phyloP scores from a whole-genome alignment of 2,113 vertebrate genomes.

The Scortum barcoo region DNA sequence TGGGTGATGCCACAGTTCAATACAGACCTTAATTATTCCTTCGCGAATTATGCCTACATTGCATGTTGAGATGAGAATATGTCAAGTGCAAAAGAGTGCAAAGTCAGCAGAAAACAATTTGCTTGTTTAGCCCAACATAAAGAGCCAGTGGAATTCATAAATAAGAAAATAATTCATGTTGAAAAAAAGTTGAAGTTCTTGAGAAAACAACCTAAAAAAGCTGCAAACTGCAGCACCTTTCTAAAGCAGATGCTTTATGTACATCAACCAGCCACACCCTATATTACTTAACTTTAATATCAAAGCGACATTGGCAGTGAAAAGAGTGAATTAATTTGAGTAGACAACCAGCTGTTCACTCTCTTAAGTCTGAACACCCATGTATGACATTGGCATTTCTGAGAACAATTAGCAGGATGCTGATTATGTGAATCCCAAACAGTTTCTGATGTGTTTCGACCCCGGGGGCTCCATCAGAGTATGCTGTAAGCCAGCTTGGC shows the following conservation, averaged over 20 bases:
- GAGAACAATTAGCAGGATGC: constrained; percentile 1
- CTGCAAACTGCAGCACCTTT: not conserved
- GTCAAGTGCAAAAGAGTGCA: constrained; percentile 6
- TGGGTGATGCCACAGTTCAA: constrained; percentile 30
- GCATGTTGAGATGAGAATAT: constrained; percentile 20
- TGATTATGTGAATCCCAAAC: constrained; percentile 17
- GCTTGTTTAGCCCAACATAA: not conserved
- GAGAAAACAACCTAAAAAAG: not conserved
- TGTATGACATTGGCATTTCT: constrained; percentile 5
- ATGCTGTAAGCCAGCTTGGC: constrained; percentile 7
- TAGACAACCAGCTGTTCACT: not conserved
- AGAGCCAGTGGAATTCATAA: not conserved
- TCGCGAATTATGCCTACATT: constrained; percentile 17
- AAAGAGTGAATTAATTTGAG: not conserved
- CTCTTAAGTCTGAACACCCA: not conserved
- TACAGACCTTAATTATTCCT: constrained; percentile 15
- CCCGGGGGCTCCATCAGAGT: constrained; percentile 11
- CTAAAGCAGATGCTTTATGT: not conserved
- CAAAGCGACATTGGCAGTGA: not conserved
- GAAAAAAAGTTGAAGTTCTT: not conserved
- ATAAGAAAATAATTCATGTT: no score
- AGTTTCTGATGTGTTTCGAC: constrained; percentile 27
- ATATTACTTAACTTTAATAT: not conserved
- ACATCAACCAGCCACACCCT: not conserved
- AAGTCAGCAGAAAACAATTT: not conserved